Base-by-base conservation (phyloP, 2,888 invertebrate species). In the Cantharis rufa region DNA sequence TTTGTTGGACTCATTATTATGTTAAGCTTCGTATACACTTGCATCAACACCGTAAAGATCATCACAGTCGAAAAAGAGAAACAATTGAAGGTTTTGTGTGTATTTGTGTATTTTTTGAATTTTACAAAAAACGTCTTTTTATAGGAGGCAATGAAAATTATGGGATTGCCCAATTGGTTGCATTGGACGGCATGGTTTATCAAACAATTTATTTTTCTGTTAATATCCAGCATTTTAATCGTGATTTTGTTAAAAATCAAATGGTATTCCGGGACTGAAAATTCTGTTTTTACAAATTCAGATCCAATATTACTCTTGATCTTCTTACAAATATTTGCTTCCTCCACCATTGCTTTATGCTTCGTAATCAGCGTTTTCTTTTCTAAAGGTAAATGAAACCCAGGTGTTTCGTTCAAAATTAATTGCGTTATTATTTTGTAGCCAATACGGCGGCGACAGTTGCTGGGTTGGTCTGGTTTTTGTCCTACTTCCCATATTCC, bases 131-230 rank as follows among this genome's bases (percentile, higher is more conserved):
- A n/a, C n/a, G n/a, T 66, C 10, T n/a, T 21, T n/a, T 32, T 78
- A 18, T 87, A 96, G 93, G 96, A 96, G 90, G 93, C 94, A 0
- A 95, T 96, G 95, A 95, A 95, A 89, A 94, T 96, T 85, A 96
- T 96, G 96, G 96, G 96, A 0, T 88, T 96, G 3, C 91, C 92
- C 9, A 93, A 93, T 80, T 95, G 94, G 94, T 86, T 96, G 70
- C 95, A 96, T 84, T 96, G 96, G 96, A 87, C 90, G 0, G 95
- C 95, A 1, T 96, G 96, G 95, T 96, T 95, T 87, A 88, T 92
- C 69, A 95, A 94, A 85, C 92, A 93, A 78, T 91, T 94, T 81
- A 82, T 92, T 10, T 93, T 92, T 86, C 88, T 94, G 61, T 82
- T 92, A 1, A 86, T 94, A 62, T 90, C 93, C 0, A 88, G 91